Evolutionary conservation across 2,113 vertebrate genomes (phyloP).

Genomic region (Smithornis capensis): DNA sequence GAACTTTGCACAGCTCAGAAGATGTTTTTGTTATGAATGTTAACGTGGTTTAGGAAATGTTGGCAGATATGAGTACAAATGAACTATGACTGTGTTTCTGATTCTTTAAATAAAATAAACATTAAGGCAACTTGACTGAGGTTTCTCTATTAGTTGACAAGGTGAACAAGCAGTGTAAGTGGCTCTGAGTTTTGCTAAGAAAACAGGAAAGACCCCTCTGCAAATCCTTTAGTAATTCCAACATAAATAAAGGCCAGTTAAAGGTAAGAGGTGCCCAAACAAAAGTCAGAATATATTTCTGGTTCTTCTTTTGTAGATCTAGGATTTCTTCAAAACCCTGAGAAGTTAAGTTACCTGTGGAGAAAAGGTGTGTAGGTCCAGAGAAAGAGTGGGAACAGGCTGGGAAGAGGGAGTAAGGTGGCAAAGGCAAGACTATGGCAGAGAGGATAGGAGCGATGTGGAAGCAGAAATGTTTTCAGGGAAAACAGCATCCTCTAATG

Average conservation of each 20-base stretch:
- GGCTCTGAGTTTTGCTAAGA: not conserved
- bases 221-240: not conserved
- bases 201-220: not conserved
- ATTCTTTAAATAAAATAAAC: constrained; percentile 80
- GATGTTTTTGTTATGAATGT: constrained; percentile 75
- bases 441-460: not conserved
- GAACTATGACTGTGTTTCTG: constrained; percentile 75
- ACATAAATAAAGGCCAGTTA: not conserved
- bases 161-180: not conserved
- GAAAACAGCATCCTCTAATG: not conserved
- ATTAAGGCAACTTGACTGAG: constrained; percentile 51
- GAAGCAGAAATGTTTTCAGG: not conserved
- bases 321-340: not conserved
- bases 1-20: constrained; percentile 77
- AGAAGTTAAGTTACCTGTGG: not conserved
- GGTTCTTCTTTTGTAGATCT: not conserved
- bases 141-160: not conserved
- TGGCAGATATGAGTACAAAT: constrained; percentile 68
- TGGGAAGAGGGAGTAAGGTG: not conserved
- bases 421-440: not conserved
- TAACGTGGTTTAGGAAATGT: constrained; percentile 72
- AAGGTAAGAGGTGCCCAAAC: not conserved
- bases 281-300: not conserved
- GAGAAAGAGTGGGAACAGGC: not conserved
- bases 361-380: not conserved